Conservation (phyloP, 2,797 vertebrate genomes). For the Pachyuromys duprasi region DNA sequence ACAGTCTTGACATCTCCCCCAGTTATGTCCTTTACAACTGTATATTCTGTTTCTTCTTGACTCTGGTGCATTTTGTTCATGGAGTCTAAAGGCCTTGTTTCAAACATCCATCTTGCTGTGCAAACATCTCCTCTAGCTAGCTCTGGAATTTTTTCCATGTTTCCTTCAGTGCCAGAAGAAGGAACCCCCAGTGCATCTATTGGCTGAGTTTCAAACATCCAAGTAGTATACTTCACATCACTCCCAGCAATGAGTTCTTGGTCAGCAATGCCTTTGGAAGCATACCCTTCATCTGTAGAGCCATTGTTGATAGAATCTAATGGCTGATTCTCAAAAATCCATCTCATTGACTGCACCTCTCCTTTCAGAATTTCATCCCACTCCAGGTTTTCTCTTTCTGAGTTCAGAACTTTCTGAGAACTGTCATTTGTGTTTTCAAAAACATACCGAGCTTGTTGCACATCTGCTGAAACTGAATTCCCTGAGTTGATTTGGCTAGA, state of each 20-base stretch:
- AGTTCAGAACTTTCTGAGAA: slow-evolving; percentile 87
- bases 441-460: slow-evolving; percentile 88
- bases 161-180: slow-evolving; percentile 82
- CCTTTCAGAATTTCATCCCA: slow-evolving; percentile 93
- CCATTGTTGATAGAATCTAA: slow-evolving; percentile 91
- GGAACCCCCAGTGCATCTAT: slow-evolving; percentile 86
- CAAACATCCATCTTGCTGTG: slow-evolving; percentile 91
- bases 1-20: slow-evolving; percentile 92
- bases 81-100: slow-evolving; percentile 92
- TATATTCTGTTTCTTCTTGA: slow-evolving; percentile 87
- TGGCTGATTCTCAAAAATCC: slow-evolving; percentile 94
- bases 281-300: slow-evolving; percentile 85
- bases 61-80: slow-evolving; percentile 90
- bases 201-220: slow-evolving; percentile 95
- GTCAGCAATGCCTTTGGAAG: slow-evolving; percentile 86
- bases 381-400: slow-evolving; percentile 90
- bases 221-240: slow-evolving; percentile 91
- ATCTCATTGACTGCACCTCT: slow-evolving; percentile 92
- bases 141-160: slow-evolving; percentile 89
- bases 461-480: slow-evolving; percentile 87
- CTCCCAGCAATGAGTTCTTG: slow-evolving; percentile 92
- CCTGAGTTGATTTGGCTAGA: slow-evolving; percentile 83
- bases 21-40: slow-evolving; percentile 87
- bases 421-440: slow-evolving; percentile 90
- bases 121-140: slow-evolving; percentile 90